Percentiles rank a stretch among this genome's conserved stretches.
Conservation (phyloP, 2,113 vertebrate genomes). For the Actinemys pallida region DNA sequence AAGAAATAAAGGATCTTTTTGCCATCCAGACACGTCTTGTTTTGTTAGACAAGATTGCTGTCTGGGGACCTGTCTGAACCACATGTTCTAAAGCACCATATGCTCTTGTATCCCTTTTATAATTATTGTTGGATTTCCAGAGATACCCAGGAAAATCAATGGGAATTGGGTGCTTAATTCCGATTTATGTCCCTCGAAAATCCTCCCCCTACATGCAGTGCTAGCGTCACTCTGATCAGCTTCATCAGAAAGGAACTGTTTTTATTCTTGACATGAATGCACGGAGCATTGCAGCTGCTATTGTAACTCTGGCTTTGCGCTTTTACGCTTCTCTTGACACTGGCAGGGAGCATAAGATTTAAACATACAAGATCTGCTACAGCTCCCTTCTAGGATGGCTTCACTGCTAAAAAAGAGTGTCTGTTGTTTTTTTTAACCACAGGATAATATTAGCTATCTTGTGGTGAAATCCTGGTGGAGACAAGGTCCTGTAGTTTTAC, state of each 20-base stretch:
- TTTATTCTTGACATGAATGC: neutral
- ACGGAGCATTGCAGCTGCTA: too few species aligned
- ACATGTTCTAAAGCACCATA: neutral
- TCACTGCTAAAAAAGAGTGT: neutral
- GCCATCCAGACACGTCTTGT: rapidly evolving
- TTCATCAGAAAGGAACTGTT: neutral
- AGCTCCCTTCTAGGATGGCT: neutral
- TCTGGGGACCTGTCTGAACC: rapidly evolving
- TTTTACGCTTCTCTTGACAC: rapidly evolving
- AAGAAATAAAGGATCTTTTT: neutral
- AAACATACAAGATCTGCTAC: neutral
- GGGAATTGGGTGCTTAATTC: neutral
- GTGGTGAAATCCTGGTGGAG: neutral
- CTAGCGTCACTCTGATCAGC: rapidly evolving
- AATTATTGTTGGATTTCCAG: neutral
- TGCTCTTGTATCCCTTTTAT: neutral
- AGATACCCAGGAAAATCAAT: neutral
- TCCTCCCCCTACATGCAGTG: neutral
- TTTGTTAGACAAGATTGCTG: rapidly evolving
- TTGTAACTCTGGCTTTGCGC: rapidly evolving
- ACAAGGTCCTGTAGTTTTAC: neutral
- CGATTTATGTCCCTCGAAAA: neutral
- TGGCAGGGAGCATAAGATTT: neutral
- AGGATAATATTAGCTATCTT: neutral
- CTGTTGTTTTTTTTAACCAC: too few species aligned